Conservation (phyloP, 2,113 vertebrate species). For the Cyprinodon variegatus region DNA sequence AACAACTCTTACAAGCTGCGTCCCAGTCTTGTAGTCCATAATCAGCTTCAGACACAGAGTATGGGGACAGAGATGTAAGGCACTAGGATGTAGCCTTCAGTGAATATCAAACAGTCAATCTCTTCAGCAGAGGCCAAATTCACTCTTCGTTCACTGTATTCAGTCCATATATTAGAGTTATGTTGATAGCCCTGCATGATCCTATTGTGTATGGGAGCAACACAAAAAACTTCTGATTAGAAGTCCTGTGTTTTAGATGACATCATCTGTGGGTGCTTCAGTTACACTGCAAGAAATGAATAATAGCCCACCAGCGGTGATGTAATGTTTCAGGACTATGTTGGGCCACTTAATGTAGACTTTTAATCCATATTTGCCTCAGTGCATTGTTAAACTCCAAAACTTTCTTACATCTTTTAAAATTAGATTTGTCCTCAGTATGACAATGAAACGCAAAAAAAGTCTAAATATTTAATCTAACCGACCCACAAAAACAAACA, state of each 20-base stretch:
- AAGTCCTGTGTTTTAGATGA: slow-evolving; percentile 72
- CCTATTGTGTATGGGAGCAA: slow-evolving; percentile 51
- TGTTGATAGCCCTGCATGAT: slow-evolving; percentile 50
- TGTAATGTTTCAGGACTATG: slow-evolving; percentile 64
- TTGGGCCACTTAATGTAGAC: slow-evolving; percentile 57
- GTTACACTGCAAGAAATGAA: slow-evolving; percentile 70
- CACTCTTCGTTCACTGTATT: slow-evolving; percentile 51
- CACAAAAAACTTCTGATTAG: slow-evolving; percentile 72
- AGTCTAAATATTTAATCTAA: not conserved
- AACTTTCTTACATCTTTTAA: slow-evolving; percentile 56
- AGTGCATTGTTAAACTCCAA: slow-evolving; percentile 56
- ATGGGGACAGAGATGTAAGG: slow-evolving; percentile 18
- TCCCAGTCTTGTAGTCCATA: slow-evolving; percentile 66
- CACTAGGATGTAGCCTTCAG: slow-evolving; percentile 26
- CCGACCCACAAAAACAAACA: not conserved
- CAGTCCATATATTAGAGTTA: slow-evolving; percentile 72
- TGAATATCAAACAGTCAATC: slow-evolving; percentile 76
- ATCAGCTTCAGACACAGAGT: slow-evolving; percentile 43
- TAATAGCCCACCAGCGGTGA: slow-evolving; percentile 64
- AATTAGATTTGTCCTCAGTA: slow-evolving; percentile 19
- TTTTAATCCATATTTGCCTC: slow-evolving; percentile 65
- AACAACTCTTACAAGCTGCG: slow-evolving; percentile 75
- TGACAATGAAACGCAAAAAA: slow-evolving; percentile 31
- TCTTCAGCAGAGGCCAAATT: slow-evolving; percentile 55
- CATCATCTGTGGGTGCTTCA: slow-evolving; percentile 70